Base-by-base conservation (phyloP, 2,888 invertebrate genomes). In the Phortica okadai region DNA sequence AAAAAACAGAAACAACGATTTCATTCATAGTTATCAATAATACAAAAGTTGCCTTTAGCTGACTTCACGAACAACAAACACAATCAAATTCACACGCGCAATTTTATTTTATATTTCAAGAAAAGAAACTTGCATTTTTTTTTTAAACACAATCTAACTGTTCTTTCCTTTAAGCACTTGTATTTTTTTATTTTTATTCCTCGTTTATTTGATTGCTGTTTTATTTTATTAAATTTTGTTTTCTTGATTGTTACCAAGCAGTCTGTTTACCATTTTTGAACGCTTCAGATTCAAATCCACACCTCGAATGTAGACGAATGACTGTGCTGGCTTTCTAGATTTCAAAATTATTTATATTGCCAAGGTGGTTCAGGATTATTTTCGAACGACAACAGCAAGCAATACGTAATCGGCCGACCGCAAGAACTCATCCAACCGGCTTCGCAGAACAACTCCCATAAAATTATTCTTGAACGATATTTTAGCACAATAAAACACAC, bases 321-420 rank as follows among this genome's bases (percentile, higher is more conserved):
- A 90, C 90, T 90, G 90, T 88, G 85, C 74, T 81, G 82, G 80
- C 82, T 82, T 83, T 82, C 75, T 78, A 80, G 83, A 86, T 79
- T 81, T 80, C 86, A 83, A 88, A 87, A 89, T 88, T 89, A 90
- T 90, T 89, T 90, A 90, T 90, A 90, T 84, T 80, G 84, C 80
- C 76, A 56, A 16, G 69, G 76, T 72, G 80, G 76, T 83, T 89
- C 90, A 89, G 89, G 89, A 90, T 89, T 82, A 85, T 76, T 76
- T 73, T 75, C 33, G 77, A 76, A 50, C 69, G 21, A 86, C 84
- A 79, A 73, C 80, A 79, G 25, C 66, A 42, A 66, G 5, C 41
- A 77, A 70, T 78, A 59, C 80, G 74, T 77, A 72, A 74, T 79
- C 76, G 76, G 78, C 11, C 59, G 72, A 80, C 79, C 82, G 64